These are phyloP conservation scores for Brachionus asplanchnoidis DNA, from an alignment of 1,140 invertebrate genomes.

Conservation along the genomic window DNA sequence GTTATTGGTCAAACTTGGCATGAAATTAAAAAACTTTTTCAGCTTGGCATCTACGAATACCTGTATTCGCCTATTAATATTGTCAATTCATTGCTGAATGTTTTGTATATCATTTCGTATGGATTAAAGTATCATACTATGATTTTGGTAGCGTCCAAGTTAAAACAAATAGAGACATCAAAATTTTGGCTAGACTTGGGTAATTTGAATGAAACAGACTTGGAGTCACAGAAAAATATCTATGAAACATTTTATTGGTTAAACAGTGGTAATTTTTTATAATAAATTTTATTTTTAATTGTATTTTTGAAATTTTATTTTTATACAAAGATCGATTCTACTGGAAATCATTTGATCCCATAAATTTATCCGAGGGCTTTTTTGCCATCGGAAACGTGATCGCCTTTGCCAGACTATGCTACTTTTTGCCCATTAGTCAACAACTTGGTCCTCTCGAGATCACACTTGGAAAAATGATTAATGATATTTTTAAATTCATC, in stretches of 20 bases:
- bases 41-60: slow-evolving; percentile 48
- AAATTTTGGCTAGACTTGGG: slow-evolving; percentile 10
- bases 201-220: neutral
- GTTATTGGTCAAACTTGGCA: slow-evolving; percentile 51
- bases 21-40: slow-evolving; percentile 52
- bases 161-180: neutral
- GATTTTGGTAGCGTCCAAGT: neutral
- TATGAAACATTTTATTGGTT: slow-evolving; percentile 33
- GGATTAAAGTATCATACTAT: slow-evolving; percentile 45
- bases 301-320: neutral
- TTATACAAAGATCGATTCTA: slow-evolving; percentile 48
- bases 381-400: slow-evolving; percentile 53
- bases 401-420: slow-evolving; percentile 55
- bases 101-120: slow-evolving; percentile 52
- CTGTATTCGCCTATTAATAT: slow-evolving; percentile 53
- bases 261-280: slow-evolving; percentile 12
- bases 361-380: slow-evolving; percentile 48
- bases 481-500: slow-evolving; percentile 50
- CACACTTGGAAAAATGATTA: slow-evolving; percentile 56
- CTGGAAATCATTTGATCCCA: slow-evolving; percentile 49
- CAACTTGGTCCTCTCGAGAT: slow-evolving; percentile 57
- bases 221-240: neutral
- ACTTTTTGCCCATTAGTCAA: slow-evolving; percentile 57
- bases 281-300: neutral
- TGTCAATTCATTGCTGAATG: slow-evolving; percentile 51